Conservation (phyloP, 2,113 vertebrate genomes). For the Rynchops niger region DNA sequence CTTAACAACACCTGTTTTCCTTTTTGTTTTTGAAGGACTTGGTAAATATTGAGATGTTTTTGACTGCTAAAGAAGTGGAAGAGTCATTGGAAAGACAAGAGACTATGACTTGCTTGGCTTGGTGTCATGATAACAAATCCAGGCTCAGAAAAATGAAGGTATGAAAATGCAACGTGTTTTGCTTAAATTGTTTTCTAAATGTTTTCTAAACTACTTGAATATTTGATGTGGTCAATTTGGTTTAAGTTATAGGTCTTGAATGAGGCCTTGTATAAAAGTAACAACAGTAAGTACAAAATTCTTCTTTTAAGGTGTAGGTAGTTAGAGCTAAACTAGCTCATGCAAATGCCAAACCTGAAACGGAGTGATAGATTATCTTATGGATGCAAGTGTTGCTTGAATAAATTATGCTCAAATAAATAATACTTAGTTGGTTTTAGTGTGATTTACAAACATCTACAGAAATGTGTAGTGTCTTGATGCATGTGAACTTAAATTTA, state of each 20-base stretch:
- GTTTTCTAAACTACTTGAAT: not conserved
- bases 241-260: not conserved
- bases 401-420: not conserved
- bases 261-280: not conserved
- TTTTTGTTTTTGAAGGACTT: constrained; percentile 81
- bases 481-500: not conserved
- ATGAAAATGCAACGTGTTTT: not conserved
- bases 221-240: not conserved
- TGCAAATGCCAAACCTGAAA: not conserved
- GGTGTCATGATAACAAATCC: constrained; percentile 99
- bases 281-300: not conserved
- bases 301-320: not conserved
- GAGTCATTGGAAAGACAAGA: constrained; percentile 97
- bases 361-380: not conserved
- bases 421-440: not conserved
- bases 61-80: constrained; percentile 98
- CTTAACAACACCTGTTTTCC: not conserved
- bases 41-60: constrained; percentile 99
- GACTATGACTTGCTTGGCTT: constrained; percentile 95
- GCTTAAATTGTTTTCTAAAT: not conserved
- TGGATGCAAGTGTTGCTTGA: not conserved
- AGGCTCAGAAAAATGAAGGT: constrained; percentile 99
- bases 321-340: not conserved
- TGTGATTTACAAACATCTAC: not conserved
- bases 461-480: not conserved